Conservation (phyloP, 2,113 vertebrate genomes). For the Istiophorus platypterus region DNA sequence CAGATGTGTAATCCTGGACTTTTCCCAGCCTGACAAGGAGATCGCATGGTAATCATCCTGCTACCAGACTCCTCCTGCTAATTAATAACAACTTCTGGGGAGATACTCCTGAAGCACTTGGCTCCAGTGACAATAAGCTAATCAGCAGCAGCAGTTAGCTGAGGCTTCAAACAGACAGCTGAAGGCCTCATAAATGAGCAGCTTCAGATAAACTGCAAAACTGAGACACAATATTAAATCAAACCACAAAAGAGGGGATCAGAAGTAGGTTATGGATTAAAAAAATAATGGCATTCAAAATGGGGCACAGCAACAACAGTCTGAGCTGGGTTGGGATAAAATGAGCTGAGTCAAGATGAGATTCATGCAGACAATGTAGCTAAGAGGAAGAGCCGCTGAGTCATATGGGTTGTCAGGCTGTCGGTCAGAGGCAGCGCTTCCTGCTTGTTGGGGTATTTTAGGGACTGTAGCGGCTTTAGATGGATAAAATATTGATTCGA, state of each 20-base stretch:
- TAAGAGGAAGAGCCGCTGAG: conserved; percentile 51
- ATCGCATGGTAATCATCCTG: conserved; percentile 78
- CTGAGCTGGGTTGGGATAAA: conserved; percentile 7
- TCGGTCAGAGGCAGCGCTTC: conserved; percentile 31
- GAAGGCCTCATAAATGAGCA: conserved; percentile 51
- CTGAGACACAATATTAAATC: conserved; percentile 40
- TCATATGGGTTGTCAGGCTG: conserved; percentile 49
- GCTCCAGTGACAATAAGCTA: conserved; percentile 76
- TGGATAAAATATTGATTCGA: conserved; percentile 32
- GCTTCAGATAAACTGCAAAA: conserved; percentile 50
- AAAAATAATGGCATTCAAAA: conserved; percentile 1
- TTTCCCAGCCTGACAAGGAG: conserved; percentile 71
- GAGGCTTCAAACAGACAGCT: conserved; percentile 41
- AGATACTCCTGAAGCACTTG: conserved; percentile 74
- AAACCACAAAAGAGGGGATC: conserved; percentile 28
- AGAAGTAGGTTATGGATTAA: conserved; percentile 10
- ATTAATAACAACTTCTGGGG: conserved; percentile 82
- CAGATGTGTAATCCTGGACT: conserved; percentile 78
- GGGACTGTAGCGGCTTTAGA: conserved; percentile 10
- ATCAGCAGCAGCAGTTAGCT: conserved; percentile 57
- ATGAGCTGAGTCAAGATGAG: conserved; percentile 48
- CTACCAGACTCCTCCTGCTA: conserved; percentile 78
- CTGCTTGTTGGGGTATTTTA: conserved; percentile 49
- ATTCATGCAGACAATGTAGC: conserved; percentile 44
- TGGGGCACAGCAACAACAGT: conserved; percentile 1